These are phyloP conservation scores for Berghia stephanieae DNA, from an alignment of 1,140 invertebrate genomes.

Conservation along the genomic window DNA sequence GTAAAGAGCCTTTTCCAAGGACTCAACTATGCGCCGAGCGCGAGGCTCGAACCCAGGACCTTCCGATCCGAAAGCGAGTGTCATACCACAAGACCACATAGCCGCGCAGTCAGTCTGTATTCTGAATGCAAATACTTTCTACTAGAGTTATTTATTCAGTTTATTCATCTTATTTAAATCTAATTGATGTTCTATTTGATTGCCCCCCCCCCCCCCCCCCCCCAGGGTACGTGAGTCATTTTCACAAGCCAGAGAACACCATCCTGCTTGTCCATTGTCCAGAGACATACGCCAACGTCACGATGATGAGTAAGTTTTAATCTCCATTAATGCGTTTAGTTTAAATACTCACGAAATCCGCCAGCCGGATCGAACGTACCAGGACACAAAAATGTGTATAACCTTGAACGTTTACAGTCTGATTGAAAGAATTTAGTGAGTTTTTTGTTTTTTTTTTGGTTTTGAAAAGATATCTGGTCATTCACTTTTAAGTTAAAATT, in stretches of 20 bases:
- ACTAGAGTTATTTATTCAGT: too few species aligned
- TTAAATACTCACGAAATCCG: not conserved
- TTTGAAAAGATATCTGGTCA: not conserved
- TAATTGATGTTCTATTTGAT: not conserved
- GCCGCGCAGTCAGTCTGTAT: too few species aligned
- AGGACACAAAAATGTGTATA: too few species aligned
- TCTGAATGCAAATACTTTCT: too few species aligned
- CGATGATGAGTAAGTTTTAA: slow-evolving; percentile 54
- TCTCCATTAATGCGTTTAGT: not conserved
- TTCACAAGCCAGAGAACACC: slow-evolving; percentile 45
- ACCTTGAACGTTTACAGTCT: too few species aligned
- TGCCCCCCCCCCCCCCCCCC: not conserved
- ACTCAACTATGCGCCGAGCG: too few species aligned
- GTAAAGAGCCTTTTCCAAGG: too few species aligned
- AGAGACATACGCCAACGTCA: slow-evolving; percentile 51
- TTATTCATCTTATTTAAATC: not conserved
- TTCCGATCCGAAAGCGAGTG: too few species aligned
- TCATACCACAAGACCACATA: too few species aligned
- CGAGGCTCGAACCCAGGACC: too few species aligned
- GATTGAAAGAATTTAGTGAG: too few species aligned
- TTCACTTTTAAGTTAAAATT: not conserved
- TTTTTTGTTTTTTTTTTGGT: not conserved
- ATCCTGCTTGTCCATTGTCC: slow-evolving; percentile 46
- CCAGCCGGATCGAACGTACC: not conserved
- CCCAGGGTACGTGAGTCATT: slow-evolving; percentile 50